Base-by-base conservation (phyloP, 2,888 invertebrate species). In the Eupithecia inturbata region DNA sequence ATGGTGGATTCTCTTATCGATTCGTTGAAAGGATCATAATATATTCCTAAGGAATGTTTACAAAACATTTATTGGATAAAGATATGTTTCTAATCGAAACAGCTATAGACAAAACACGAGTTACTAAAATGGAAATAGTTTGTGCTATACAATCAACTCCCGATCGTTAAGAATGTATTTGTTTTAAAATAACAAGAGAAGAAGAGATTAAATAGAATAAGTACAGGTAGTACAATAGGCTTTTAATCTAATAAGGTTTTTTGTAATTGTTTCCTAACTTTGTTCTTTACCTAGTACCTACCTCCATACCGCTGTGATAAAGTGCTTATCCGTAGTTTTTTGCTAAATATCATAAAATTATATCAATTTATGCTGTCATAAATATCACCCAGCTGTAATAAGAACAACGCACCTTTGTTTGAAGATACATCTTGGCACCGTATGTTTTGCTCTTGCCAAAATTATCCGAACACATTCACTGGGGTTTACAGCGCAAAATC, bases 381-480 rank as follows among this genome's bases (percentile, higher is more conserved):
- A 64, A 31, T 36, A 33, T 36, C 5, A 64, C 63, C 33, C 63
- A 63, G 33, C 19, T n/a, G 36, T 64, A 12, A 62, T 33, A 84
- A 89, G 1, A 33, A 89, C 87, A 89, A 87, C 88, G 83, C 83
- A 88, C 89, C 88, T 85, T 78, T 73, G 74, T 78, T 77, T 81
- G 82, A 74, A 80, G 70, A 83, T 80, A 84, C 92, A 92, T 92
- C 79, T 89, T 92, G 92, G 92, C 93, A 90, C 85, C 81, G 77
- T 79, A 81, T 76, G 79, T 84, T 74, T 79, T 78, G 79, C 77
- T 74, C 75, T 74, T 76, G 79, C 80, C 80, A 80, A 78, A 72
- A 78, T 45, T 70, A 72, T 72, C 69, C 68, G 49, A 74, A 73
- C 67, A 72, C 72, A 68, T 68, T 70, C 63, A 70, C 77, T 66